phyloP scores from a whole-genome alignment of 2,113 vertebrate genomes.

The Formicarius rufipectus region DNA sequence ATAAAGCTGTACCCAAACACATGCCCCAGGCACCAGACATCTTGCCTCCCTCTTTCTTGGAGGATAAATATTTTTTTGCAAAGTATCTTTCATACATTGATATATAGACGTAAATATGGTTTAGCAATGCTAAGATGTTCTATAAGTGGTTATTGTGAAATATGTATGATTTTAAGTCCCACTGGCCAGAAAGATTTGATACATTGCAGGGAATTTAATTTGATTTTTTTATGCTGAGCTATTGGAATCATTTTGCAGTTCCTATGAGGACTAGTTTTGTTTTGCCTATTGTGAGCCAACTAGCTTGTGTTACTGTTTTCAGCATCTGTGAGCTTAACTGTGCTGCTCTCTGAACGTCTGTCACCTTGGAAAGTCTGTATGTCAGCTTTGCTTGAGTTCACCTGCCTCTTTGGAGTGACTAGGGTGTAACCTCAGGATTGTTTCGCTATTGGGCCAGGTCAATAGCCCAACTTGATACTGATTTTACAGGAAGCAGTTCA shows the following conservation, averaged over 20 bases:
- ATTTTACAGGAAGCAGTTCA: not conserved
- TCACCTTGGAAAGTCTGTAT: not conserved
- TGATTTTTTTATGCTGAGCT: not conserved
- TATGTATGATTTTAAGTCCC: not conserved
- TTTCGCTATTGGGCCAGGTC: not conserved
- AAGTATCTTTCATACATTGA: not conserved
- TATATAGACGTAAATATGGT: not conserved
- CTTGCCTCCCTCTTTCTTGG: not conserved
- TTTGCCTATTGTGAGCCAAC: not conserved
- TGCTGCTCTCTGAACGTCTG: not conserved
- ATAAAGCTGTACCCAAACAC: not conserved
- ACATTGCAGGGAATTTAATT: not conserved
- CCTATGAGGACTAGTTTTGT: not conserved
- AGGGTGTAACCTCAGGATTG: not conserved
- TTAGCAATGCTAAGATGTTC: not conserved
- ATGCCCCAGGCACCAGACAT: not conserved
- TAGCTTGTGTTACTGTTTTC: not conserved
- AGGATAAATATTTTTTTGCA: not conserved
- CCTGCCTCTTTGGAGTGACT: not conserved
- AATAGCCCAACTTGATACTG: not conserved
- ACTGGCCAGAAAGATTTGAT: not conserved
- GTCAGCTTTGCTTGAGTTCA: not conserved
- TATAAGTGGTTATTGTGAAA: not conserved
- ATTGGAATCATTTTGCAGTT: not conserved
- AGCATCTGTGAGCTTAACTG: not conserved